These are phyloP conservation scores for Tineola bisselliella DNA, from an alignment of 2,888 invertebrate genomes.

Conservation along the genomic window DNA sequence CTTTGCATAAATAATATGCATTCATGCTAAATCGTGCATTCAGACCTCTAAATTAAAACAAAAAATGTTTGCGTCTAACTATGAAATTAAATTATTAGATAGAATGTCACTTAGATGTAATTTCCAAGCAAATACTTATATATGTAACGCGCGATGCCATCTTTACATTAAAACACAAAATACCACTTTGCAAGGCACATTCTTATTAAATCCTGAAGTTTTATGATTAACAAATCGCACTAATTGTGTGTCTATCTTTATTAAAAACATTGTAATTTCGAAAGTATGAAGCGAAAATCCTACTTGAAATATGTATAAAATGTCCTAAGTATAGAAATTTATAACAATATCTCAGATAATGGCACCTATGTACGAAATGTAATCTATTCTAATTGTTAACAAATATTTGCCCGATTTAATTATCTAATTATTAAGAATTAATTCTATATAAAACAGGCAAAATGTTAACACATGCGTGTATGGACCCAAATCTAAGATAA, in stretches of 20 bases:
- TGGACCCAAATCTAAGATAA: not conserved
- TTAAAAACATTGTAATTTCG: not conserved
- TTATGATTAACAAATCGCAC: not conserved
- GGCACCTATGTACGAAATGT: not conserved
- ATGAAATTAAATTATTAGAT: not conserved
- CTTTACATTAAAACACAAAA: conserved; percentile 65
- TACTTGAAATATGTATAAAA: not conserved
- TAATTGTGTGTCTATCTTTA: not conserved
- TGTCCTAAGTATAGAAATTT: not conserved
- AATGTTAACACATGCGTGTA: not conserved
- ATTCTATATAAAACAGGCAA: not conserved
- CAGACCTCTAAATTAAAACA: too few species aligned
- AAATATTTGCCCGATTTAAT: not conserved
- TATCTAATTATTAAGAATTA: not conserved
- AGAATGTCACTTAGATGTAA: not conserved
- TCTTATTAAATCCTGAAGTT: conserved; percentile 62
- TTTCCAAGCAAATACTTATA: conserved; percentile 34
- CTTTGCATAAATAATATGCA: too few species aligned
- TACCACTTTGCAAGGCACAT: conserved; percentile 69
- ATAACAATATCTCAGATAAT: not conserved
- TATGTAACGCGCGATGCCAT: not conserved
- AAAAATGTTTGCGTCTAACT: not conserved
- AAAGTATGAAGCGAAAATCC: not conserved
- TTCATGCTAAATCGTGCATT: too few species aligned
- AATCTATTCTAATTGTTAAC: not conserved